A percentile compares a stretch with the other conserved stretches of the same genome.
Conservation (phyloP, 1,140 invertebrate genomes). For the Zaprionus taronus region DNA sequence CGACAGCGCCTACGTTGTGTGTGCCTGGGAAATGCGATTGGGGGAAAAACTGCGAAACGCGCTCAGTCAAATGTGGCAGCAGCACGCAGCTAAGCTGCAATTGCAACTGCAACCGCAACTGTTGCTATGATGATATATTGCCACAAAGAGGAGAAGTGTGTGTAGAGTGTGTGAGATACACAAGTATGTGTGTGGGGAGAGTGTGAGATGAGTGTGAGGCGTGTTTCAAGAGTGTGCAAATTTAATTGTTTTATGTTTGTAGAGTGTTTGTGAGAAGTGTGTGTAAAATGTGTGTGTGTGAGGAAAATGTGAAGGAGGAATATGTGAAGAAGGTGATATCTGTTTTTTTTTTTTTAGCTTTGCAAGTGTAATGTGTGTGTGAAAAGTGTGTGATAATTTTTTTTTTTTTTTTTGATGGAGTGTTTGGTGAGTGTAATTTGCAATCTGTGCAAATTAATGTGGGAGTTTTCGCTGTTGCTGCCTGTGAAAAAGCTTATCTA, state of each 20-base stretch:
- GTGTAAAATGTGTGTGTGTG: background rate
- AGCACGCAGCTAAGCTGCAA: background rate
- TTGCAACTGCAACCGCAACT: constrained; percentile 6
- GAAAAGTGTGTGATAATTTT: no score
- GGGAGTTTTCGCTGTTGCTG: constrained; percentile 54
- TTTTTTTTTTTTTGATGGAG: background rate
- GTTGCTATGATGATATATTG: background rate
- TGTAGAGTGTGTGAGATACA: background rate
- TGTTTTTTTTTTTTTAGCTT: no score
- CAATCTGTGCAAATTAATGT: constrained; percentile 73
- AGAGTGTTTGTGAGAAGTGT: constrained; percentile 23
- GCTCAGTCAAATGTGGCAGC: background rate
- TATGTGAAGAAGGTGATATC: no score
- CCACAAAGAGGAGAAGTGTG: background rate
- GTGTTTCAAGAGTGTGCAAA: no score
- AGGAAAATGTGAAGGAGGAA: no score
- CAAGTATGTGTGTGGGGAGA: no score
- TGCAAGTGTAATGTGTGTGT: no score
- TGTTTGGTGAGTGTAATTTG: constrained; percentile 35
- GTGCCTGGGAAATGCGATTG: background rate
- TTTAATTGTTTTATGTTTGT: no score
- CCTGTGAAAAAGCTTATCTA: constrained; percentile 62
- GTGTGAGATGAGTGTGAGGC: no score
- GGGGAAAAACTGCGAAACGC: background rate
- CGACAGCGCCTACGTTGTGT: no score